A percentile compares a stretch with the other conserved stretches of the same genome.
These are phyloP conservation scores for Tolypeutes matacus DNA, from an alignment of 2,797 vertebrate species.

Conservation along the genomic window DNA sequence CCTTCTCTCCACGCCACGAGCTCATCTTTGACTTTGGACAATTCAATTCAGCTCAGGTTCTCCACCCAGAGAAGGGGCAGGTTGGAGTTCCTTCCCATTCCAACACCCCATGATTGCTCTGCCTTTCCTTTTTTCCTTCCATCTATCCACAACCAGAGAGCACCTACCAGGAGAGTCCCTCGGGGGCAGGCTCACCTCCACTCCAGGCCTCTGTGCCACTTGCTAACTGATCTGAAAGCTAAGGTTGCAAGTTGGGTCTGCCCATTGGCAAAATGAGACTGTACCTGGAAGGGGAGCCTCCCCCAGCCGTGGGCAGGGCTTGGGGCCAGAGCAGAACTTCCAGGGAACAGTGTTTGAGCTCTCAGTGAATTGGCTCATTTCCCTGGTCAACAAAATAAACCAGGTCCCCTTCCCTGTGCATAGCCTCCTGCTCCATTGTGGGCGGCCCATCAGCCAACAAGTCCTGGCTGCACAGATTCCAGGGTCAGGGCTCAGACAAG, in stretches of 20 bases:
- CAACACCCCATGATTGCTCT: rapidly evolving
- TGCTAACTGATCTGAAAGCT: rapidly evolving
- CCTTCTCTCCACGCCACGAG: no score
- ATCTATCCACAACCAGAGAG: no score
- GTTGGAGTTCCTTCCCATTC: no score
- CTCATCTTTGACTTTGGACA: background rate
- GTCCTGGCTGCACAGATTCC: rapidly evolving
- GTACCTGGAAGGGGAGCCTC: rapidly evolving
- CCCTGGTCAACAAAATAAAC: no score
- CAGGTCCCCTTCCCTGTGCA: no score
- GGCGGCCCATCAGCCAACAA: rapidly evolving
- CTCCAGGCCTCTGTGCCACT: no score
- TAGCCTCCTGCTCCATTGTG: rapidly evolving
- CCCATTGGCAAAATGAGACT: background rate
- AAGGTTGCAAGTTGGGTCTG: rapidly evolving
- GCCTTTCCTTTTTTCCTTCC: no score
- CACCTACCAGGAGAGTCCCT: background rate
- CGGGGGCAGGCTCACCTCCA: no score
- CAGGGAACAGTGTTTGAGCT: no score
- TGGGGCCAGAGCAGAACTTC: no score
- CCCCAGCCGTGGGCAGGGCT: rapidly evolving
- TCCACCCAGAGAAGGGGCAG: background rate
- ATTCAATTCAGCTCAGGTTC: background rate
- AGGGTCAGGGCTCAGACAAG: no score
- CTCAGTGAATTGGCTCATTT: no score